phyloP scores from a whole-genome alignment of 2,113 vertebrate genomes.

The Megalops atlanticus region DNA sequence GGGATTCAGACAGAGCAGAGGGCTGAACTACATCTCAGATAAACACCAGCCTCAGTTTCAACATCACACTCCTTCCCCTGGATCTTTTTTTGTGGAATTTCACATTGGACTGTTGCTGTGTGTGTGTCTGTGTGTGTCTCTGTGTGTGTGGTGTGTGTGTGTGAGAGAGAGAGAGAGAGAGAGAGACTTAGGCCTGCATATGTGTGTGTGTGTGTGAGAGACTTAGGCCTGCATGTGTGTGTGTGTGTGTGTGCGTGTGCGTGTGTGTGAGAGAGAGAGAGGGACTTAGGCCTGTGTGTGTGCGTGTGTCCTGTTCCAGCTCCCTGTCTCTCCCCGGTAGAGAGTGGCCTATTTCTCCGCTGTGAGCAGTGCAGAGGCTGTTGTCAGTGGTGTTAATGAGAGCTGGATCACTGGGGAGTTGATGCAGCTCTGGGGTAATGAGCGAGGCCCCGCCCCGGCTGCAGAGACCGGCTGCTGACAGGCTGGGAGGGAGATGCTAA shows the following conservation, averaged over 20 bases:
- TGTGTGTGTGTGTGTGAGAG: background rate
- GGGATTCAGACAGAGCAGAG: background rate
- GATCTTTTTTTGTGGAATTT: background rate
- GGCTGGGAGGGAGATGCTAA: constrained; percentile 2
- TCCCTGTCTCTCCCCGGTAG: background rate
- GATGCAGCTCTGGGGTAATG: constrained; percentile 26
- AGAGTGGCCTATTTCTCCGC: constrained; percentile 15
- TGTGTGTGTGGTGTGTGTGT: no score
- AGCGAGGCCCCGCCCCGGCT: constrained; percentile 15
- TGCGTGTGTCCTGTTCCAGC: background rate
- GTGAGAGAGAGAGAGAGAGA: no score
- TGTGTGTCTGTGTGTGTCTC: no score
- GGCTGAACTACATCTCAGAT: background rate
- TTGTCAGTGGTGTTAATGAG: constrained; percentile 16
- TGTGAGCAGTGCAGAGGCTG: constrained; percentile 4
- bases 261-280: background rate
- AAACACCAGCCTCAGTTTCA: background rate
- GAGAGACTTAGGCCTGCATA: no score
- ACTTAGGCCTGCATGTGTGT: no score
- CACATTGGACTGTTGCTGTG: background rate
- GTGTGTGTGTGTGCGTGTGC: no score
- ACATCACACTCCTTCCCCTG: background rate
- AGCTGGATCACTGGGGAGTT: constrained; percentile 20
- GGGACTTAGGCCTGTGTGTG: constrained; percentile 14
- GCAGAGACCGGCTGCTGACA: constrained; percentile 10